Evolutionary conservation across 1,140 invertebrate species (phyloP).

Genomic region (Proales similis): DNA sequence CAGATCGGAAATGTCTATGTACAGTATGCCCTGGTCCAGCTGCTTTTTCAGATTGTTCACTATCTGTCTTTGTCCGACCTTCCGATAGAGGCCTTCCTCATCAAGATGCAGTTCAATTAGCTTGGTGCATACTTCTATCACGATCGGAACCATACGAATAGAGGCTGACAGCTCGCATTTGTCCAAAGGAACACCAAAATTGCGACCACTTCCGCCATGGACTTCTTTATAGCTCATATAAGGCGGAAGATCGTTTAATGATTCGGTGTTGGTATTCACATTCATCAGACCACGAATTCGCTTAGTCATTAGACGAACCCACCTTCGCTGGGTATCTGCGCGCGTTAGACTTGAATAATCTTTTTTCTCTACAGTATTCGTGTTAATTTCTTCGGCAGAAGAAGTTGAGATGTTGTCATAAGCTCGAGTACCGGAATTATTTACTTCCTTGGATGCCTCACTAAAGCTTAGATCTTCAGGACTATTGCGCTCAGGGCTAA

Average conservation of each 20-base stretch:
- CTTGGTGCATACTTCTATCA: slow-evolving; percentile 23
- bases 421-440: no score
- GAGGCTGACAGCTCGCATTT: slow-evolving; percentile 11
- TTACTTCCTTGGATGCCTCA: no score
- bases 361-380: neutral
- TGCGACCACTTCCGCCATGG: neutral
- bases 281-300: slow-evolving; percentile 25
- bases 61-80: slow-evolving; percentile 10
- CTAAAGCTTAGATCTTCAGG: no score
- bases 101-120: slow-evolving; percentile 8
- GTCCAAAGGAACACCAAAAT: slow-evolving; percentile 34
- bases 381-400: neutral
- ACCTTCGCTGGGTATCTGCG: slow-evolving; percentile 1
- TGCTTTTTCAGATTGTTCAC: neutral
- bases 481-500: no score
- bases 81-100: slow-evolving; percentile 25
- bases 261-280: slow-evolving; percentile 2
- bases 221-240: no score
- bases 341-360: neutral
- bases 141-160: slow-evolving; percentile 1
- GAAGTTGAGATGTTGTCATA: neutral
- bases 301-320: slow-evolving; percentile 32
- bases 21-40: slow-evolving; percentile 9
- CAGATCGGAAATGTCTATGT: slow-evolving; percentile 4
- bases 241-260: no score